A percentile compares a stretch with the other conserved stretches of the same genome.
Evolutionary conservation across 2,113 vertebrate genomes (phyloP).

Genomic region (Bos taurus): ARS-UCD2.0 NC_037342.1:27629001-27629500

Average conservation of each 20-base stretch:
- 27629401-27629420: background rate
- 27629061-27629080: background rate
- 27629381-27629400: background rate
- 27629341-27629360: background rate
- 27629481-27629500: background rate
- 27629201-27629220: background rate
- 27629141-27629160: constrained; percentile 5
- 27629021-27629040: background rate
- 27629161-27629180: constrained; percentile 6
- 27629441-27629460: background rate
- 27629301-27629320: constrained; percentile 3
- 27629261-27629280: background rate
- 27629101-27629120: background rate
- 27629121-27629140: background rate
- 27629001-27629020: background rate
- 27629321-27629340: background rate
- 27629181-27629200: background rate
- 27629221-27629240: background rate
- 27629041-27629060: background rate
- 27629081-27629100: background rate
- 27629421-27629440: background rate
- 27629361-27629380: background rate
- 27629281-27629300: constrained; percentile 20
- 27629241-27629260: background rate
- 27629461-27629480: background rate